A percentile compares a stretch with the other conserved stretches of the same genome.
phyloP scores from a whole-genome alignment of 2,113 vertebrate species.

The Andinoacara biseriatus region DNA sequence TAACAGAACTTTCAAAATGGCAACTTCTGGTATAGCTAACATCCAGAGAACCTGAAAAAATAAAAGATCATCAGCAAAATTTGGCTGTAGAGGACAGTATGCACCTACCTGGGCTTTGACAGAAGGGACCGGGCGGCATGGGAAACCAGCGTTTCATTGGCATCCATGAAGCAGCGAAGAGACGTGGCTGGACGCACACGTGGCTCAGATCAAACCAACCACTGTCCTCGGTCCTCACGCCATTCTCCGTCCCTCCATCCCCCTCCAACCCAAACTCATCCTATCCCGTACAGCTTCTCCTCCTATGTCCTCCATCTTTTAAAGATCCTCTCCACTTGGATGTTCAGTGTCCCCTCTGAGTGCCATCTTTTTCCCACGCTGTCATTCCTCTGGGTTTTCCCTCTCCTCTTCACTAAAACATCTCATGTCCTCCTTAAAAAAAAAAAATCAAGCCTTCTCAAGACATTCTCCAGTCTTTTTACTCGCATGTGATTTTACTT shows the following conservation, averaged over 20 bases:
- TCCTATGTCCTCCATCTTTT: conserved; percentile 69
- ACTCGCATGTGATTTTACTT: conserved; percentile 17
- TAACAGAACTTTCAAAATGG: conserved; percentile 61
- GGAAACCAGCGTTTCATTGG: conserved; percentile 56
- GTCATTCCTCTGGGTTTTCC: conserved; percentile 52
- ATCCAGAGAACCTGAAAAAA: conserved; percentile 25
- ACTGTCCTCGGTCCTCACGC: conserved; percentile 76
- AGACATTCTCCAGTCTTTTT: conserved; percentile 19
- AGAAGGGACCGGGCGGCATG: conserved; percentile 40
- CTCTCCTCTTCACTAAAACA: conserved; percentile 31
- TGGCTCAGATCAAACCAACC: conserved; percentile 77
- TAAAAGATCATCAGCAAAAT: conserved; percentile 26
- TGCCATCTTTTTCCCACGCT: conserved; percentile 56
- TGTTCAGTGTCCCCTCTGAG: conserved; percentile 45
- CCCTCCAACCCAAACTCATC: conserved; percentile 44
- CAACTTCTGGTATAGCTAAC: conserved; percentile 44
- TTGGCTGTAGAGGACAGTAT: conserved; percentile 25
- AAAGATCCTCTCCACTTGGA: conserved; percentile 58
- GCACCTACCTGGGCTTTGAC: conserved; percentile 72
- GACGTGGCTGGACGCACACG: conserved; percentile 70
- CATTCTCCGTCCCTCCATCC: conserved; percentile 68
- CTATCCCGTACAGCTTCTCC: conserved; percentile 56
- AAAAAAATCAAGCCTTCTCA: conserved; percentile 28
- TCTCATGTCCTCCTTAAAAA: conserved; percentile 18
- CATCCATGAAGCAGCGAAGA: conserved; percentile 62